Conservation (phyloP, 2,888 invertebrate species). For the Lasioglossum zephyrum region DNA sequence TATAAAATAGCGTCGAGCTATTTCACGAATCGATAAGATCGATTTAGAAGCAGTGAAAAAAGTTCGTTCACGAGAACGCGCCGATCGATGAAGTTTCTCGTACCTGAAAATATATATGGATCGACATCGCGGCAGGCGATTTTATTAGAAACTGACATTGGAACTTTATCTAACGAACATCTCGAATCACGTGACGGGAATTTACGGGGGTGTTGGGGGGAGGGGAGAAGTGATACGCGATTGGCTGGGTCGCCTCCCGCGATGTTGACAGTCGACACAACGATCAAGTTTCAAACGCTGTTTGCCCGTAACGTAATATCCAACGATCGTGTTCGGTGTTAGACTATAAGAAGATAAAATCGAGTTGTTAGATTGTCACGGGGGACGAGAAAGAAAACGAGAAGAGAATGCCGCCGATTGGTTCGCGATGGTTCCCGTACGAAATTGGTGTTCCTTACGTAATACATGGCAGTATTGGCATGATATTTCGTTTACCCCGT, state of each 20-base stretch:
- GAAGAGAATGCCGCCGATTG: constrained; percentile 5
- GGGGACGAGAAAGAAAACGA: not conserved
- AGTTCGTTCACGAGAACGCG: constrained; percentile 24
- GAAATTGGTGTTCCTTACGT: constrained; percentile 76
- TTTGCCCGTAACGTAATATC: constrained; percentile 32
- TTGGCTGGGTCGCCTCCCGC: constrained; percentile 2
- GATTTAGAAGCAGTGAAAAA: constrained; percentile 37
- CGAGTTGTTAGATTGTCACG: constrained; percentile 9
- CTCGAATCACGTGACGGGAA: not conserved
- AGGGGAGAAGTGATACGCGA: constrained; percentile 3
- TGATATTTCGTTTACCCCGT: constrained; percentile 73
- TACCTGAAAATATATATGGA: constrained; percentile 19
- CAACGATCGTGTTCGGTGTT: constrained; percentile 21
- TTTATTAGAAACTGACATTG: not conserved
- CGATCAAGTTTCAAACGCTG: constrained; percentile 18
- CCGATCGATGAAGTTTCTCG: constrained; percentile 22
- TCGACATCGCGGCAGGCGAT: constrained; percentile 7
- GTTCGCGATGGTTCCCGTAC: constrained; percentile 64
- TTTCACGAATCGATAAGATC: constrained; percentile 49
- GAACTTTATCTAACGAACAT: not conserved
- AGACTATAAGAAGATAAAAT: not conserved
- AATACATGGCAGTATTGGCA: constrained; percentile 81
- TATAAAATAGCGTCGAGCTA: constrained; percentile 46
- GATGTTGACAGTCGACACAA: not conserved
- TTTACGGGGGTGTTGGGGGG: not conserved